Conservation (phyloP, 1,140 invertebrate genomes). For the Aphis craccivora region DNA sequence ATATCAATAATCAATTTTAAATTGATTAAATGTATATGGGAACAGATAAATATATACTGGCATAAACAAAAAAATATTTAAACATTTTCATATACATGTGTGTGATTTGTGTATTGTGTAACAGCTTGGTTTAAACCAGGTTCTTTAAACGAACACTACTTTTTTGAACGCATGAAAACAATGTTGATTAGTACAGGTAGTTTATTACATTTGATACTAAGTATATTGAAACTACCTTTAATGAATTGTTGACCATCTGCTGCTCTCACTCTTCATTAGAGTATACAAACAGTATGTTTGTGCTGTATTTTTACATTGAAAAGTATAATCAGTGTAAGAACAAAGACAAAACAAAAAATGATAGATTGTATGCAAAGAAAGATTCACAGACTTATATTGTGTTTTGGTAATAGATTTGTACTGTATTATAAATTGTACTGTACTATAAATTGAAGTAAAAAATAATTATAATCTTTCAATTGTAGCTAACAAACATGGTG, state of each 20-base stretch:
- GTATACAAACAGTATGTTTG: not conserved
- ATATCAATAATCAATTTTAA: not conserved
- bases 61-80: not conserved
- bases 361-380: slow-evolving; percentile 31
- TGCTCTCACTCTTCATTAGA: slow-evolving; percentile 1
- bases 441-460: not conserved
- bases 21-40: not conserved
- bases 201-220: slow-evolving; percentile 24
- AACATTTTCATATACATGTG: slow-evolving; percentile 14
- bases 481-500: not conserved
- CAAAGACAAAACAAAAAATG: not conserved
- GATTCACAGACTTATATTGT: not conserved
- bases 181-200: slow-evolving; percentile 16
- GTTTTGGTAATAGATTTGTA: not conserved
- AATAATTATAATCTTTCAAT: not conserved
- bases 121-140: not conserved
- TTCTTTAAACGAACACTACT: not conserved
- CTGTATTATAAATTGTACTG: not conserved
- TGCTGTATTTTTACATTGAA: slow-evolving; percentile 35
- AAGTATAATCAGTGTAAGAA: slow-evolving; percentile 36
- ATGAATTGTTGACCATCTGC: not conserved
- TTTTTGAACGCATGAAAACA: not conserved
- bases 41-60: not conserved
- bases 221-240: slow-evolving; percentile 23
- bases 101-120: slow-evolving; percentile 1